Evolutionary conservation across 2,888 invertebrate species (phyloP).

Genomic region (Watsonalla binaria): DNA sequence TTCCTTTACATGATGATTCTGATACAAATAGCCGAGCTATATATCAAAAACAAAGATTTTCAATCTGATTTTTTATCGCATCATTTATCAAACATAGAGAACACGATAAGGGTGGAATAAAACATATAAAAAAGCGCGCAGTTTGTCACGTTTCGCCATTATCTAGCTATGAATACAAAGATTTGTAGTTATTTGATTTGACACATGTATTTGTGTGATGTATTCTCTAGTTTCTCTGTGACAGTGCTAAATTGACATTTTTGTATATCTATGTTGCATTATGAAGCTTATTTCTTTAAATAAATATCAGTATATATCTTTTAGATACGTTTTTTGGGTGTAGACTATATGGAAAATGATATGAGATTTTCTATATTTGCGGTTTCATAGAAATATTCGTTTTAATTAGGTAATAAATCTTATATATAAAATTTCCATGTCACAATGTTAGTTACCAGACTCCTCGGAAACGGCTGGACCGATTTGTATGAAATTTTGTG

Average conservation of each 20-base stretch:
- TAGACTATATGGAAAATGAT: too few relatives aligned
- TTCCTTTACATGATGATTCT: too few relatives aligned
- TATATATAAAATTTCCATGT: too few relatives aligned
- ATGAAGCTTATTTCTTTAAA: too few relatives aligned
- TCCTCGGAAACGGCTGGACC: too few relatives aligned
- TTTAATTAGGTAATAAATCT: too few relatives aligned
- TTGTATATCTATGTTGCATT: neutral
- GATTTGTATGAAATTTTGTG: too few relatives aligned
- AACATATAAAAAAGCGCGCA: conserved; percentile 13
- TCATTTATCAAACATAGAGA: conserved; percentile 1
- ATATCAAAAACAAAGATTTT: neutral
- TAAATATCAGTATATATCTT: too few relatives aligned
- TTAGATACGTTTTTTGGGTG: too few relatives aligned
- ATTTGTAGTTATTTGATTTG: conserved; percentile 18
- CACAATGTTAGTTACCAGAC: too few relatives aligned
- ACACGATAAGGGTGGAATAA: conserved; percentile 1
- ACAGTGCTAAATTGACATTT: neutral
- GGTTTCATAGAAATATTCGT: too few relatives aligned
- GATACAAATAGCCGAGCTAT: neutral
- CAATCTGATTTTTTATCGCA: conserved; percentile 1
- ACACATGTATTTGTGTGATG: conserved; percentile 10
- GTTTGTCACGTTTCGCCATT: conserved; percentile 20
- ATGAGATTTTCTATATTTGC: too few relatives aligned
- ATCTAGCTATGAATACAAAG: conserved; percentile 16
- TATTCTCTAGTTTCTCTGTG: conserved; percentile 4